Evolutionary conservation across 2,888 invertebrate genomes (phyloP).

Genomic region (Drosophila sordidula): DNA sequence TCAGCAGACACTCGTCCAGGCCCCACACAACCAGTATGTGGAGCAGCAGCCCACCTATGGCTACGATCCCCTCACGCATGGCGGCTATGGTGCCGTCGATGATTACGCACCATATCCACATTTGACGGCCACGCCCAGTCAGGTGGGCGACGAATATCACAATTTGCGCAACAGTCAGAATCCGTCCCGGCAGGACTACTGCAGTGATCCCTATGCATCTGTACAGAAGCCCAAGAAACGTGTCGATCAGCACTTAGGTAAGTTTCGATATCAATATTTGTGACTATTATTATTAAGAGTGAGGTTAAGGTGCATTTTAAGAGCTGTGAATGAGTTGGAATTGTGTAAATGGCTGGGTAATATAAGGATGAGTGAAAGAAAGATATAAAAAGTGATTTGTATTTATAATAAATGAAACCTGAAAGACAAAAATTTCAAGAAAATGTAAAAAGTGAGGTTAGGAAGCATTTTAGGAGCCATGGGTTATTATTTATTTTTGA

Average conservation of each 20-base stretch:
- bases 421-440: no score
- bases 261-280: slow-evolving; percentile 81
- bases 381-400: not conserved
- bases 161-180: slow-evolving; percentile 91
- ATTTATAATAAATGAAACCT: no score
- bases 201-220: slow-evolving; percentile 94
- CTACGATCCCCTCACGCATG: slow-evolving; percentile 92
- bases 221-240: slow-evolving; percentile 96
- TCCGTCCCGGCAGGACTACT: slow-evolving; percentile 94
- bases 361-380: no score
- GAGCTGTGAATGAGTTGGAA: not conserved
- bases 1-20: slow-evolving; percentile 87
- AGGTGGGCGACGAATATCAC: slow-evolving; percentile 89
- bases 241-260: slow-evolving; percentile 94
- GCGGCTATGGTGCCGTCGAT: slow-evolving; percentile 92
- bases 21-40: slow-evolving; percentile 86
- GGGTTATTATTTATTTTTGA: no score
- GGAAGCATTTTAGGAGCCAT: no score
- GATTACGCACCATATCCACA: slow-evolving; percentile 95
- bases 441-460: no score
- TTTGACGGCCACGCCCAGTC: slow-evolving; percentile 88
- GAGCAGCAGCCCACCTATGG: slow-evolving; percentile 90
- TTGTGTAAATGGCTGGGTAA: no score
- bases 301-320: not conserved
- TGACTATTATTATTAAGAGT: not conserved